Evolutionary conservation across 2,113 vertebrate genomes (phyloP), one percentile per base, ranked within the genome.

Genomic region (Pachypanchax playfairii): DNA sequence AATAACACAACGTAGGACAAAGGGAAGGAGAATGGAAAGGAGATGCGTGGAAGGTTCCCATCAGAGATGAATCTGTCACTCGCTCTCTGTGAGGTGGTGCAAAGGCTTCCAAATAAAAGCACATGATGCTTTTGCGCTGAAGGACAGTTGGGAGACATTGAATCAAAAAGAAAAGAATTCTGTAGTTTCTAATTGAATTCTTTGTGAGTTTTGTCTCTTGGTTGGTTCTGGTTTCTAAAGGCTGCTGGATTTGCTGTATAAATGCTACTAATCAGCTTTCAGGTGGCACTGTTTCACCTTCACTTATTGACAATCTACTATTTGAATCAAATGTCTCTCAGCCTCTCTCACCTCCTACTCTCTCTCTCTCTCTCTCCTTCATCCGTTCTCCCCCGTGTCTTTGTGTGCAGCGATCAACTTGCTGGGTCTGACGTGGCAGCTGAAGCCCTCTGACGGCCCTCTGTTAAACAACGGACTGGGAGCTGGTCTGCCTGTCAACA

Each of bases 351-450:
- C 31, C 2, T 12, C 17, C 47, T 15, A 20, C 58, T 25, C n/a
- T 65, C 56, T 24, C 21, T 26, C 48, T 5, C 47, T 38, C 20
- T 64, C 81, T 29, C 18, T 21, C 22, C 44, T 46, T 14, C 70
- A 86, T 26, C 57, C 70, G 90, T 70, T 91, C 82, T 90, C 75
- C 87, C 89, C 83, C 17, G 3, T 59, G 53, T 51, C 48, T 83
- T 33, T 83, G 70, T 66, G 70, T 79, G 82, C 93, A 98, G 97
- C 96, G 47, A 97, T 99, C 94, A 97, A 99, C 90, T 92, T 99
- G 90, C 94, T 99, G 85, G 96, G 96, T 82, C 93, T 99, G 73
- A 97, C 96, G 71, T 99, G 97, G 96, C 96, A 97, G 92, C 94
- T 99, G 72, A 96, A 93, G 91, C 94, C 96, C 1, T 94, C 95